Percentiles rank a stretch among this genome's conserved stretches.
phyloP scores from a whole-genome alignment of 2,113 vertebrate genomes.

The Lanius collurio region DNA sequence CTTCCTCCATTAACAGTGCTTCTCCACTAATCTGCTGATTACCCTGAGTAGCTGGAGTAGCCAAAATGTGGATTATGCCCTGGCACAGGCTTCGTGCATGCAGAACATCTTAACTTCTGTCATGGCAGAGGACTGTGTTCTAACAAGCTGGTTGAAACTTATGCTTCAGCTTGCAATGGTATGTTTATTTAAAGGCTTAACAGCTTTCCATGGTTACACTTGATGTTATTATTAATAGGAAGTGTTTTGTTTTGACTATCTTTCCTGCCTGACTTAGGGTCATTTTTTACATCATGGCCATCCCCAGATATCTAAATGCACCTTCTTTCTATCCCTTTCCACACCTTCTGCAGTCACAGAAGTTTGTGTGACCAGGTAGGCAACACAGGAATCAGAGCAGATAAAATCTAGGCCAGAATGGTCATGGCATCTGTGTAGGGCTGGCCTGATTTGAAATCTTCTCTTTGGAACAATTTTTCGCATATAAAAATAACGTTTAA shows the following conservation, averaged over 20 bases:
- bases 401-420: not conserved
- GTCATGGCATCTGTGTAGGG: not conserved
- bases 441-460: not conserved
- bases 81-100: conserved; percentile 5
- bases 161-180: conserved; percentile 51
- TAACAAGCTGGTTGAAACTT: conserved; percentile 60
- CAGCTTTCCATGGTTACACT: conserved; percentile 47
- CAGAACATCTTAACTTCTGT: conserved; percentile 55
- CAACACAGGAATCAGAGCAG: not conserved
- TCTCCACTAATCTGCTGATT: not conserved
- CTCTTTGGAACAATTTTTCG: not conserved
- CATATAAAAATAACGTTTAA: not conserved
- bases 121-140: conserved; percentile 54
- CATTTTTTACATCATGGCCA: not conserved
- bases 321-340: not conserved
- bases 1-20: not conserved
- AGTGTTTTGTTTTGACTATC: conserved; percentile 50
- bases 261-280: not conserved
- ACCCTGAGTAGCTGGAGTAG: not conserved
- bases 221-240: conserved; percentile 63
- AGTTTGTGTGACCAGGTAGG: accelerated
- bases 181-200: conserved; percentile 62
- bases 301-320: not conserved
- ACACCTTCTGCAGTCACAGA: not conserved
- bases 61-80: not conserved